A percentile compares a stretch with the other conserved stretches of the same genome.
Evolutionary conservation across 1,140 invertebrate genomes (phyloP).

Genomic region (Listronotus oregonensis): DNA sequence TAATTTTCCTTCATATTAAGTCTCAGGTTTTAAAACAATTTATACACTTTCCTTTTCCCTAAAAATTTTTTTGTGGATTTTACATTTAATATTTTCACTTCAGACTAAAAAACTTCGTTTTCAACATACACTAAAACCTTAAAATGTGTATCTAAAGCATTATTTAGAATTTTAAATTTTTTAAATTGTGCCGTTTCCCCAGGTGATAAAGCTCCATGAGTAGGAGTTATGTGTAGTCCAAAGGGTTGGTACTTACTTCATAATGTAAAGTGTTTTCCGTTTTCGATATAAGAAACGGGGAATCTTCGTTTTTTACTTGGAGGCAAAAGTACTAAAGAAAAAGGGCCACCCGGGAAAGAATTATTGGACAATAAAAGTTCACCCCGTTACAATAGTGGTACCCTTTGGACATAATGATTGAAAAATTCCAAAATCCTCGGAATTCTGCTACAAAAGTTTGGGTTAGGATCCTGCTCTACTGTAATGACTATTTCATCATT

Average conservation of each 20-base stretch:
- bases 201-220: slow-evolving; percentile 36
- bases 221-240: slow-evolving; percentile 34
- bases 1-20: not conserved
- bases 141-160: slow-evolving; percentile 14
- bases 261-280: slow-evolving; percentile 33
- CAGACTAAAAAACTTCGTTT: slow-evolving; percentile 38
- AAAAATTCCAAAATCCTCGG: slow-evolving; percentile 43
- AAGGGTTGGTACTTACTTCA: slow-evolving; percentile 28
- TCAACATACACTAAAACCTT: slow-evolving; percentile 42
- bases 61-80: slow-evolving; percentile 12
- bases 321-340: slow-evolving; percentile 36
- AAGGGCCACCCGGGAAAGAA: slow-evolving; percentile 40
- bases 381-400: slow-evolving; percentile 20
- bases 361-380: not conserved
- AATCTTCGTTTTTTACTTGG: slow-evolving; percentile 40
- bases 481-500: slow-evolving; percentile 43
- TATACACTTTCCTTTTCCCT: slow-evolving; percentile 15
- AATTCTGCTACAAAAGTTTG: slow-evolving; percentile 36
- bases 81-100: slow-evolving; percentile 37
- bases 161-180: slow-evolving; percentile 28
- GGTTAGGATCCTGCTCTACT: slow-evolving; percentile 45
- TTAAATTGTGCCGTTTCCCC: slow-evolving; percentile 33
- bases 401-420: slow-evolving; percentile 43
- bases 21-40: slow-evolving; percentile 18
- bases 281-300: slow-evolving; percentile 39